Conservation (phyloP, 2,797 vertebrate genomes). For the Amblyopsis hoosieri region DNA sequence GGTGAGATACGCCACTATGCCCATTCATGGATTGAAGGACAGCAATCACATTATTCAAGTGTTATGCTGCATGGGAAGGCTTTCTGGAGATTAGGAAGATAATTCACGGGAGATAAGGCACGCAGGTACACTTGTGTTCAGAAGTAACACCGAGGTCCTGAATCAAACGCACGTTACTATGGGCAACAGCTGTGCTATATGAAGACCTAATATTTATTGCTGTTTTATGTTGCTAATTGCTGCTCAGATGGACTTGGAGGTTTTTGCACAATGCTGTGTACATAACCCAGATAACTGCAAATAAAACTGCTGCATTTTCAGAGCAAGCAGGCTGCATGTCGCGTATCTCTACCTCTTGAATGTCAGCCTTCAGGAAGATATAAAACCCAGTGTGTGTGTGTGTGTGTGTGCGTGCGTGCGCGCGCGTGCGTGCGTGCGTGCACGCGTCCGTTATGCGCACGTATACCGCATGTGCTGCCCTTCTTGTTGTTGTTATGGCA, state of each 20-base stretch:
- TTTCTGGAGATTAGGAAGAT: background rate
- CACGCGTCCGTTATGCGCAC: background rate
- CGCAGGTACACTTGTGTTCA: background rate
- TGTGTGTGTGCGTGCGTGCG: background rate
- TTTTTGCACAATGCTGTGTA: no score
- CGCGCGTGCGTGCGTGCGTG: background rate
- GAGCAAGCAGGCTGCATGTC: constrained; percentile 3
- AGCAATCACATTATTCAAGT: background rate
- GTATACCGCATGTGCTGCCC: constrained; percentile 15
- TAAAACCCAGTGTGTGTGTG: constrained; percentile 12
- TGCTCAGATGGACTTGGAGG: no score
- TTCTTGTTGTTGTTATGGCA: constrained; percentile 45
- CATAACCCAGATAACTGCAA: background rate
- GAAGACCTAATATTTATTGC: no score
- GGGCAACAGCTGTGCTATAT: background rate
- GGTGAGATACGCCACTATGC: background rate
- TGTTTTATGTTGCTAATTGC: no score
- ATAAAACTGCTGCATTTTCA: background rate
- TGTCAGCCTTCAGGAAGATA: constrained; percentile 34
- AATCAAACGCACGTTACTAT: constrained; percentile 13
- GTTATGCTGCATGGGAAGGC: background rate
- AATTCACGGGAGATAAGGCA: background rate
- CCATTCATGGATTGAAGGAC: background rate
- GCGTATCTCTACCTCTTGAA: constrained; percentile 31
- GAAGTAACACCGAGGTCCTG: background rate